These are phyloP conservation scores for Periparus ater DNA, from an alignment of 2,797 vertebrate genomes.

Conservation along the genomic window DNA sequence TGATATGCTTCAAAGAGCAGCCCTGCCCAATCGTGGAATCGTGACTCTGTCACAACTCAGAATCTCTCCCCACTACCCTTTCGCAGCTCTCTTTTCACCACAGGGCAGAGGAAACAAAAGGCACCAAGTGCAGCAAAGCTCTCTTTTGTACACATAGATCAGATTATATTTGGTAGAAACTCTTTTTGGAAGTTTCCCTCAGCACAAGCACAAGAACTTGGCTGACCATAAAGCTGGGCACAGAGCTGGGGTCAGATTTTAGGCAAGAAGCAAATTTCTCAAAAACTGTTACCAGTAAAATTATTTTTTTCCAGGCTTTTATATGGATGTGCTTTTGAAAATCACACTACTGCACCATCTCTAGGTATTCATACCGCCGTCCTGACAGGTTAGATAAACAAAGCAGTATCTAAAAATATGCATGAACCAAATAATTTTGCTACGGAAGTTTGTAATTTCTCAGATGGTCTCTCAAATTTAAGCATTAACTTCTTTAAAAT, in stretches of 20 bases:
- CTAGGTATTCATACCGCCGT: not conserved
- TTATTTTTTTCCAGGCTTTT: not conserved
- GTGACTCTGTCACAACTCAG: too few relatives aligned
- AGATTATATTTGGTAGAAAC: not conserved
- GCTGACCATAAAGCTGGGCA: not conserved
- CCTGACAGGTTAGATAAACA: constrained; percentile 12
- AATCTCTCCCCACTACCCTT: not conserved
- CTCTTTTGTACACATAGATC: not conserved
- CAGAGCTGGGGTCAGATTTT: not conserved
- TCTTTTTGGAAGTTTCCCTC: not conserved
- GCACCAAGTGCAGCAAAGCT: not conserved
- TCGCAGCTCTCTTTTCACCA: not conserved
- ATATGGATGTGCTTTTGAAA: not conserved
- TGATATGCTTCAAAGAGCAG: not conserved
- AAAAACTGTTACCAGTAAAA: not conserved
- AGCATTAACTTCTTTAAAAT: not conserved
- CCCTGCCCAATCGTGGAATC: not conserved
- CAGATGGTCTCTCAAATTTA: not conserved
- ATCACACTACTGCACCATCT: not conserved
- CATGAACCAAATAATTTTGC: not conserved
- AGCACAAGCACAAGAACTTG: not conserved
- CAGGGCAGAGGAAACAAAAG: not conserved
- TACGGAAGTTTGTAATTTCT: not conserved
- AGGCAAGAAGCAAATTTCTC: not conserved
- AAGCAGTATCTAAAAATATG: constrained; percentile 1